A percentile compares a stretch with the other conserved stretches of the same genome.
Conservation (phyloP, 2,888 invertebrate genomes). For the Eristalinus aeneus region DNA sequence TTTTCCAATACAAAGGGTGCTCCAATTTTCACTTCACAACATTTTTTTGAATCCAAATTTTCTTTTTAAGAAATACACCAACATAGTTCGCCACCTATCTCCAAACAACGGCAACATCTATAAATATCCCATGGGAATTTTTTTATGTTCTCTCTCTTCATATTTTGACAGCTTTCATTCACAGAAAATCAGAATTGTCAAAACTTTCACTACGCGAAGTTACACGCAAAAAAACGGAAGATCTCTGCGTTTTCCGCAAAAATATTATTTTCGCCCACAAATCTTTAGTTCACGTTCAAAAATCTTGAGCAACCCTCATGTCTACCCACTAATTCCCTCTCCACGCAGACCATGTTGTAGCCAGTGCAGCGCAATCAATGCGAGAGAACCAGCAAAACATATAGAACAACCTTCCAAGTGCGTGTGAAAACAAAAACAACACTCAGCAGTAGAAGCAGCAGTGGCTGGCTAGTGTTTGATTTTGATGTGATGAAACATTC, state of each 20-base stretch:
- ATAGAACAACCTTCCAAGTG: slow-evolving; percentile 32
- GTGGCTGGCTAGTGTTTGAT: slow-evolving; percentile 12
- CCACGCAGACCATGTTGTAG: not conserved
- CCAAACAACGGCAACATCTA: not conserved
- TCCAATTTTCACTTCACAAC: not conserved
- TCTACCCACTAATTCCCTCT: not conserved
- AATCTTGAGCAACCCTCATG: slow-evolving; percentile 6
- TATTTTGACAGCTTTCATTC: slow-evolving; percentile 61
- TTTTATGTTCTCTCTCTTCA: slow-evolving; percentile 21
- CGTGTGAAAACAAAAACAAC: slow-evolving; percentile 66
- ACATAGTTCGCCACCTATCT: not conserved
- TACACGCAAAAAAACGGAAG: slow-evolving; percentile 33
- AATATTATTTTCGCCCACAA: slow-evolving; percentile 36
- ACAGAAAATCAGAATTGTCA: slow-evolving; percentile 58
- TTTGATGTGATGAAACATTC: slow-evolving; percentile 52
- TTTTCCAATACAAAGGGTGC: not conserved
- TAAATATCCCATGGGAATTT: not conserved
- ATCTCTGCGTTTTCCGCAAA: slow-evolving; percentile 10
- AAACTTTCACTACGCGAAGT: slow-evolving; percentile 68
- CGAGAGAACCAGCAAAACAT: not conserved
- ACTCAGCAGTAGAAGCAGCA: slow-evolving; percentile 14
- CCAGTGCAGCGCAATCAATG: not conserved
- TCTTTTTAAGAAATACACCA: not conserved
- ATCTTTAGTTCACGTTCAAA: slow-evolving; percentile 14
- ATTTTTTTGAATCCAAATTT: not conserved